Evolutionary conservation across 2,888 invertebrate genomes (phyloP), one percentile per base, ranked within the genome.

Genomic region (Maniola hyperantus): DNA sequence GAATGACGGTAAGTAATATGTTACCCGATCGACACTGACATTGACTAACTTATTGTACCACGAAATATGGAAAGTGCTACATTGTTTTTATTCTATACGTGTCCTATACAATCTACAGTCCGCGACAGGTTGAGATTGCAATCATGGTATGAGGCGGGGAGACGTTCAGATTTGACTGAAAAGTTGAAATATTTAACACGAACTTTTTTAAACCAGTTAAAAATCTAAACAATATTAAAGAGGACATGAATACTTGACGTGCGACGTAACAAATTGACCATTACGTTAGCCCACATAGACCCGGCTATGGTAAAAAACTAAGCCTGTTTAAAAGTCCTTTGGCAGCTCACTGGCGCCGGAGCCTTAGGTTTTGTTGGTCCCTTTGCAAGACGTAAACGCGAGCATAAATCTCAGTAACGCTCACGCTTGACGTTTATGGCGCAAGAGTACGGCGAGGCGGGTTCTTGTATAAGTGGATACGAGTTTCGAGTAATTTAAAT

Each of bases 221-320:
- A 26, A 26, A 26, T 26, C 26, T 26, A 26, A 4, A 26, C 26
- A 4, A 1, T 26, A 26, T 26, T 26, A 26, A 26, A 26, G 2
- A 26, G 26, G 4, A 26, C 26, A 26, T 4, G 1, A 26, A 26
- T 26, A 26, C 26, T 26, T 26, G 1, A 26, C 26, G 26, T 26
- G 26, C 26, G 26, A 26, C 1, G 4, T 26, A 26, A 26, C 26
- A 26, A 26, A 26, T 26, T 39, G 11, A 39, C 39, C 39, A 11
- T 4, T 39, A 10, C 10, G 1, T n/a, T 42, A 42, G 5, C 0
- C 13, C 15, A 15, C 6, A 48, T 18, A 18, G 83, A 81, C 78
- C 76, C 78, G 78, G 78, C 81, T 86, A 85, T 89, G 78, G 78
- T 81, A 86, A 85, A 89, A 89, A 89, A 88, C 80, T 78, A 68